A percentile compares a stretch with the other conserved stretches of the same genome.
These are phyloP conservation scores for Aegithalos caudatus DNA, from an alignment of 2,113 vertebrate genomes.

Conservation along the genomic window DNA sequence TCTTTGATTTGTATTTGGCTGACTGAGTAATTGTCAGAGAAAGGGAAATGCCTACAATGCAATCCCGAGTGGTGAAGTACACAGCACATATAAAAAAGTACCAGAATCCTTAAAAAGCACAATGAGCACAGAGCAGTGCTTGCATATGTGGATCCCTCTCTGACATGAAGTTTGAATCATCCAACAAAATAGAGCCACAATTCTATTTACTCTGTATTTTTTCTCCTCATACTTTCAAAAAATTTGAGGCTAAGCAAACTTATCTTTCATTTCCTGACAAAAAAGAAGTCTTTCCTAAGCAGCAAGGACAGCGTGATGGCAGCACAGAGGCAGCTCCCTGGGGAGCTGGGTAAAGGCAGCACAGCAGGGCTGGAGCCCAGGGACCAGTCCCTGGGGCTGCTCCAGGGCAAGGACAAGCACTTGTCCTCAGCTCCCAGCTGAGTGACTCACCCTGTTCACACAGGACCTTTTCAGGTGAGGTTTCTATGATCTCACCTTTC, in stretches of 20 bases:
- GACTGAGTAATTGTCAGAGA: background rate
- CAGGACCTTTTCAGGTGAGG: background rate
- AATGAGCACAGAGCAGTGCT: background rate
- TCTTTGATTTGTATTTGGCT: conserved; percentile 28
- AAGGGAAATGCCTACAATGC: background rate
- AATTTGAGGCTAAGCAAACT: background rate
- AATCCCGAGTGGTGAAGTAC: background rate
- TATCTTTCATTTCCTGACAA: background rate
- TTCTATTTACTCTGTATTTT: background rate
- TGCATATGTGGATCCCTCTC: background rate
- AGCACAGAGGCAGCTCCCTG: background rate
- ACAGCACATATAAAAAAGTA: background rate
- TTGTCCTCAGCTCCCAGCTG: background rate
- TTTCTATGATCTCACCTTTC: background rate
- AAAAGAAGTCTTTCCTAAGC: background rate
- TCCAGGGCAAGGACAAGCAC: background rate
- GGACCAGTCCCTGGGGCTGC: background rate
- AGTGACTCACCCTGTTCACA: accelerated
- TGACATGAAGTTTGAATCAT: background rate
- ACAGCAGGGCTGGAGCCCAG: background rate
- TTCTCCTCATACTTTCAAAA: background rate
- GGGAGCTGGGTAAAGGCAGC: background rate
- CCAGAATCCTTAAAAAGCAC: background rate
- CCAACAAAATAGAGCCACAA: background rate
- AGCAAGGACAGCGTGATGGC: background rate